Evolutionary conservation across 2,113 vertebrate genomes (phyloP).

Genomic region (Holacanthus passer): DNA sequence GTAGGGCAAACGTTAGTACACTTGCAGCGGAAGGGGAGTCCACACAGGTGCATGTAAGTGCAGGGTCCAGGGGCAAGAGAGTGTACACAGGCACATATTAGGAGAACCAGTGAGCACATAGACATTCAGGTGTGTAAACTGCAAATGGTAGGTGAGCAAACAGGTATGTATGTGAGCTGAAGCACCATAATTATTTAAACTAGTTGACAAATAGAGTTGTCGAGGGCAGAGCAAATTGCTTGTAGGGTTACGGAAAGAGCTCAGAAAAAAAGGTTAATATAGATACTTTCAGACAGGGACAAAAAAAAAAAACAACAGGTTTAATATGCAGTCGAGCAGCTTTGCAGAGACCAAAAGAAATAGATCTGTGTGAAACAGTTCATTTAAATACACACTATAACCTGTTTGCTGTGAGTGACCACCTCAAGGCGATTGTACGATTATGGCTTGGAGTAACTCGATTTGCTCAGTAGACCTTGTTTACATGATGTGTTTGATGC

Average conservation of each 20-base stretch:
- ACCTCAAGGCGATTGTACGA: conserved; percentile 40
- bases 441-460: conserved; percentile 38
- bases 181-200: conserved; percentile 60
- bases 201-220: conserved; percentile 45
- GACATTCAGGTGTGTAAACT: conserved; percentile 55
- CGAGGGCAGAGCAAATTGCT: conserved; percentile 51
- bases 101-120: conserved; percentile 34
- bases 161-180: conserved; percentile 50
- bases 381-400: conserved; percentile 45
- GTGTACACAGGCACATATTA: conserved; percentile 61
- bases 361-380: conserved; percentile 27
- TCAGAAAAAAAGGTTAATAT: conserved; percentile 41
- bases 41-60: conserved; percentile 52
- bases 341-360: conserved; percentile 7
- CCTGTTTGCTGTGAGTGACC: conserved; percentile 39
- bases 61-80: conserved; percentile 37
- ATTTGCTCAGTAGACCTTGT: conserved; percentile 27
- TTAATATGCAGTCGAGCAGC: conserved; percentile 33
- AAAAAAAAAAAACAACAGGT: background rate
- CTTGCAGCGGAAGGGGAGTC: conserved; percentile 55
- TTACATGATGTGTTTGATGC: conserved; percentile 52
- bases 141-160: conserved; percentile 52
- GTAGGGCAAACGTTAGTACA: conserved; percentile 69
- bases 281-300: conserved; percentile 39
- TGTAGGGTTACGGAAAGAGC: conserved; percentile 36